A percentile compares a stretch with the other conserved stretches of the same genome.
Evolutionary conservation across 2,113 vertebrate species (phyloP).

Genomic region (Sceloporus undulatus): DNA sequence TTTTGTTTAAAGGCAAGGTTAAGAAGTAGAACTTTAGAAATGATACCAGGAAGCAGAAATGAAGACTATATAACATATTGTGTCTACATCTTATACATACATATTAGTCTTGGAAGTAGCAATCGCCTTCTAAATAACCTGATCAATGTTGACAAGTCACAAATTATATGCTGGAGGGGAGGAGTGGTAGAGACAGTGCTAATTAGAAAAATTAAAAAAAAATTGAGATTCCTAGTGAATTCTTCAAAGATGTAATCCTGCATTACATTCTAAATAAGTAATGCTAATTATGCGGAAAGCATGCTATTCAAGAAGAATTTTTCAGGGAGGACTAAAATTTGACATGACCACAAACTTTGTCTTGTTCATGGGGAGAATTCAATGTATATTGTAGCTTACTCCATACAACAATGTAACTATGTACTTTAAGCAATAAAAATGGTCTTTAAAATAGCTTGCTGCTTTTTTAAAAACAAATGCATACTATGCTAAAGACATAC

Average conservation of each 20-base stretch:
- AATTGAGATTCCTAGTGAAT: background rate
- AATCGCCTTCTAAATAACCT: background rate
- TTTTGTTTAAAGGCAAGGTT: background rate
- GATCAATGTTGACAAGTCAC: background rate
- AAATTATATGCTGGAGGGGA: background rate
- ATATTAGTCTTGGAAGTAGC: background rate
- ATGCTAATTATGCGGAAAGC: background rate
- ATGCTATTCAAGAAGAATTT: background rate
- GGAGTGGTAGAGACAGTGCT: background rate
- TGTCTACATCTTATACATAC: background rate
- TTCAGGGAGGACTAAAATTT: background rate
- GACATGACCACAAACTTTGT: background rate
- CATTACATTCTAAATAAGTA: background rate
- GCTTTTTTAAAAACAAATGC: background rate
- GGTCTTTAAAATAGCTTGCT: background rate
- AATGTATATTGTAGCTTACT: background rate
- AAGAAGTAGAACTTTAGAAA: background rate
- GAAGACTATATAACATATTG: background rate
- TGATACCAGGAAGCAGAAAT: background rate
- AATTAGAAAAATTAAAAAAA: background rate
- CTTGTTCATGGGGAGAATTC: background rate
- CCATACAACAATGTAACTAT: background rate
- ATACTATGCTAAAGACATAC: too few species aligned
- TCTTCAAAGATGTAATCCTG: background rate
- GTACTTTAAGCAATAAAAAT: background rate